Evolutionary conservation across 2,888 invertebrate genomes (phyloP), one percentile per base, ranked within the genome.

Genomic region (Chymomyza caudatula): DNA sequence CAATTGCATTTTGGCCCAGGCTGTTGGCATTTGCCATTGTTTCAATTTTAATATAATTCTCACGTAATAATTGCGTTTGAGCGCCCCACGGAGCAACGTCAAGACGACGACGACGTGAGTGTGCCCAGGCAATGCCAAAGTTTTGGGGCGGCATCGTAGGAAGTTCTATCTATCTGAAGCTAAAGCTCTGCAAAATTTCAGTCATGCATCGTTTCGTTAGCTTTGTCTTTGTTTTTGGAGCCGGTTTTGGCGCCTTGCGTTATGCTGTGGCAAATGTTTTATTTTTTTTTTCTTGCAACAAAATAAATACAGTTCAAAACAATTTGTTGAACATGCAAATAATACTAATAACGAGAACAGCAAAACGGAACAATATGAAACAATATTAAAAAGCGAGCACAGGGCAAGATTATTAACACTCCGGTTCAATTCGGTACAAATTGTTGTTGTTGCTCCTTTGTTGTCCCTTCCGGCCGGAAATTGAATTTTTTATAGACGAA

Each of bases 51-150:
- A 78, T 84, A 86, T 86, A 82, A 87, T 87, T 87, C 88, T 86
- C 87, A 87, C 88, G 88, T 88, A 84, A 87, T 87, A 88, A 88
- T 88, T 86, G 85, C 86, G 70, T 86, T 79, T 82, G 83, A 78
- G 72, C 69, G 57, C 53, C 44, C 43, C 63, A 29, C 8, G 29
- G 11, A 37, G 11, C 29, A 55, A 42, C 47, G 3, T 25, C 17
- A 58, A n/a, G 22, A 3, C 17, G 44, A 55, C n/a, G 47, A 8
- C 19, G 29, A 55, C 20, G 37, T 15, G 37, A 42, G 49, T 22
- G 68, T 47, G 25, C 61, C 25, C 49, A 67, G 63, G 63, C 63
- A 63, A 53, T 64, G 77, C 79, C 70, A 67, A 76, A 77, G 78
- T 63, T 80, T 72, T 80, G 73, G 29, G 29, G 29, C 29, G 29